phyloP scores from a whole-genome alignment of 2,888 invertebrate genomes.

The Cremastinae sp. region DNA sequence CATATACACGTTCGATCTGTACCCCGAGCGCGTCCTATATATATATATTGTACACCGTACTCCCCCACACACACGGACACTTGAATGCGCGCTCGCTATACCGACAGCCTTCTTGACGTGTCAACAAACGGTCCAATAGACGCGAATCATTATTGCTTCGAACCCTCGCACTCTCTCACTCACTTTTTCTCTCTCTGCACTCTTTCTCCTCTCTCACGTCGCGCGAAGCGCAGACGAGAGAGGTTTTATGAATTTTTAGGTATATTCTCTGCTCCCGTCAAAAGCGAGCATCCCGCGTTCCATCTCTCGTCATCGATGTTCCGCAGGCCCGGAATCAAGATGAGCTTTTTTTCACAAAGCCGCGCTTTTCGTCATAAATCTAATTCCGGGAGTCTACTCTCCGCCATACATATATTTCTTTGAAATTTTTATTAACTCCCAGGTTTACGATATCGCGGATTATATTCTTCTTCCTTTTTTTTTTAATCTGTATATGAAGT shows the following conservation, averaged over 20 bases:
- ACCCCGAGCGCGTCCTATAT: conserved; percentile 11
- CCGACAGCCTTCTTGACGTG: conserved; percentile 60
- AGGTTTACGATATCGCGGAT: too few species aligned
- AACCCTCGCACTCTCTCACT: too few species aligned
- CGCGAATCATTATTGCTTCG: conserved; percentile 61
- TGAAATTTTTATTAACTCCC: too few species aligned
- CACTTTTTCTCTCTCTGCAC: conserved; percentile 7
- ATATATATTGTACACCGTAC: background rate
- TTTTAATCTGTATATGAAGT: too few species aligned
- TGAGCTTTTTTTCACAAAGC: background rate
- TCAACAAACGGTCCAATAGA: conserved; percentile 62
- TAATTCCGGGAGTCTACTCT: too few species aligned
- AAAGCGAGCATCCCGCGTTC: conserved; percentile 5
- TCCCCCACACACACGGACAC: conserved; percentile 9
- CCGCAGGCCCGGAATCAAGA: conserved; percentile 12
- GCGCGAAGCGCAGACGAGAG: conserved; percentile 28
- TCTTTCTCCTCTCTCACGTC: background rate
- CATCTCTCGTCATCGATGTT: background rate
- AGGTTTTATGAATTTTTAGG: conserved; percentile 57
- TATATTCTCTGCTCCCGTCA: conserved; percentile 23
- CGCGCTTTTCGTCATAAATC: too few species aligned
- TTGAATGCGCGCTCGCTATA: conserved; percentile 17
- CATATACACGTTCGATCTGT: background rate
- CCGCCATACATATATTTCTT: too few species aligned
- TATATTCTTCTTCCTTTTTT: too few species aligned